Evolutionary conservation across 2,113 vertebrate genomes (phyloP).

Genomic region (Cinclus mexicanus): DNA sequence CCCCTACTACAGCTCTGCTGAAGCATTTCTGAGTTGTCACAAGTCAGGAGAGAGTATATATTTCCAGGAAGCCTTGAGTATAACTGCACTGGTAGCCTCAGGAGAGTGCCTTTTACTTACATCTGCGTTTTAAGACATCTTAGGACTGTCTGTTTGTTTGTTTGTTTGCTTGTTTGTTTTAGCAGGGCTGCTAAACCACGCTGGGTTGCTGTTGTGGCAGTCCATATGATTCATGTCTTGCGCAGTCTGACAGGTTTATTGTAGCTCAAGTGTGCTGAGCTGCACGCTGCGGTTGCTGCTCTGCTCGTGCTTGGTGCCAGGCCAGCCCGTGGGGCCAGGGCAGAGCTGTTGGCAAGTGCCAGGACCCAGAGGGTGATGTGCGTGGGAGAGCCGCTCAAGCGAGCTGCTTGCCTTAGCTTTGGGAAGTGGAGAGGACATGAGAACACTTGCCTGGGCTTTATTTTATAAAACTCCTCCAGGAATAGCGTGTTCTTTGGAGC

Average conservation of each 20-base stretch:
- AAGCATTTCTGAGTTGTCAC: background rate
- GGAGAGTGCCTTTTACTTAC: background rate
- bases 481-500: background rate
- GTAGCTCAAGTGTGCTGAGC: background rate
- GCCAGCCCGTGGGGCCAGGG: background rate
- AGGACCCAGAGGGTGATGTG: background rate
- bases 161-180: background rate
- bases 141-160: background rate
- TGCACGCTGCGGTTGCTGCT: background rate
- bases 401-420: background rate
- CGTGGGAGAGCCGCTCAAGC: background rate
- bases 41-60: background rate
- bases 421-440: background rate
- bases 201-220: background rate
- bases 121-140: background rate
- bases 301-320: background rate
- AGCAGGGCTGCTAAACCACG: background rate
- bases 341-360: background rate
- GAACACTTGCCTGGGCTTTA: background rate
- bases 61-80: background rate
- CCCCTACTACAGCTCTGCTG: background rate
- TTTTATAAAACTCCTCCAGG: background rate
- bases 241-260: background rate
- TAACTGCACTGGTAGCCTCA: background rate
- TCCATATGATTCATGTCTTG: slow-evolving; percentile 17